phyloP scores from a whole-genome alignment of 2,113 vertebrate genomes.

The Theropithecus gelada region DNA sequence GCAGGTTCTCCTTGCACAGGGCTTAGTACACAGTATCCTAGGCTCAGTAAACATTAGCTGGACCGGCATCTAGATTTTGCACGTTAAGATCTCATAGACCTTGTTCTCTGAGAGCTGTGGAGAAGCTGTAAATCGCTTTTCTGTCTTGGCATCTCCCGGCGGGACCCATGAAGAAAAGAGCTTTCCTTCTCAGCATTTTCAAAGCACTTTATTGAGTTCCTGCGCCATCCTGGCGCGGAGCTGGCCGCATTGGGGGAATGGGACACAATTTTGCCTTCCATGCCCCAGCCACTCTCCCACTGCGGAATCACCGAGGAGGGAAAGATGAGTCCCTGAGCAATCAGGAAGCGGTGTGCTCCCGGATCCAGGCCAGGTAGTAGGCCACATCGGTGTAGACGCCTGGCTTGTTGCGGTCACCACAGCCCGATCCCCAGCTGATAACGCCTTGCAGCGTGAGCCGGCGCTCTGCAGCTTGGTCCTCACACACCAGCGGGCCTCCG shows the following conservation, averaged over 20 bases:
- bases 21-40: not conserved
- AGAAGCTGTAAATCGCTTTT: not conserved
- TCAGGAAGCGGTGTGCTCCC: slow-evolving; percentile 36
- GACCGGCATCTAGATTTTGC: not conserved
- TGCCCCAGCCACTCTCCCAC: not conserved
- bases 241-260: not conserved
- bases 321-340: not conserved
- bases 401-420: slow-evolving; percentile 85
- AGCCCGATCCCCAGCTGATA: slow-evolving; percentile 91
- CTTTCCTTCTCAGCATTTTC: not conserved
- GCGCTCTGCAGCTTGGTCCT: not conserved
- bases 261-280: not conserved
- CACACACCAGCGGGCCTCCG: slow-evolving; percentile 88
- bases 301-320: not conserved
- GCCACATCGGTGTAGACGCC: slow-evolving; percentile 88
- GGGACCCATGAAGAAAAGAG: not conserved
- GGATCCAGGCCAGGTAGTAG: slow-evolving; percentile 85
- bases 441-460: slow-evolving; percentile 83
- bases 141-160: not conserved
- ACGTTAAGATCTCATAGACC: not conserved
- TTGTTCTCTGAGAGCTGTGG: not conserved
- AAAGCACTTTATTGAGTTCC: slow-evolving; percentile 65
- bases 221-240: rapidly evolving
- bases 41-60: not conserved
- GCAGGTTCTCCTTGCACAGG: not conserved